A percentile compares a stretch with the other conserved stretches of the same genome.
Evolutionary conservation across 2,797 vertebrate genomes (phyloP).

Genomic region (Anisognathus igniventris): DNA sequence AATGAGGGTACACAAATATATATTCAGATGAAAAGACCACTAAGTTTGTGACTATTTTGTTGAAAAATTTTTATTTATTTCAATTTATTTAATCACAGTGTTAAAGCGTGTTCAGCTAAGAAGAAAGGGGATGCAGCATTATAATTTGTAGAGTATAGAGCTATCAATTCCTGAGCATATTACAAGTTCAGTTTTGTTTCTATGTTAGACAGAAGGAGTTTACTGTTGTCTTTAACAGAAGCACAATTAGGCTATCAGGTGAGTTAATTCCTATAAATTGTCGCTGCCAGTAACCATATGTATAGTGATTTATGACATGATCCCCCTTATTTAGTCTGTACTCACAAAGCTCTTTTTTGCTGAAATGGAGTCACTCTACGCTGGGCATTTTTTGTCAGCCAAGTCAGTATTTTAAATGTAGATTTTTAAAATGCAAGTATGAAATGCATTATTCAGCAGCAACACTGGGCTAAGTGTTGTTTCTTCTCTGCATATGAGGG

Average conservation of each 20-base stretch:
- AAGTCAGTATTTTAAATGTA: not conserved
- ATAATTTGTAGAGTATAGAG: not conserved
- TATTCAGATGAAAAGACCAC: not conserved
- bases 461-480: not conserved
- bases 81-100: slow-evolving; percentile 1
- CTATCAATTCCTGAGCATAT: not conserved
- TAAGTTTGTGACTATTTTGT: not conserved
- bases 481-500: not conserved
- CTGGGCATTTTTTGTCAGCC: not conserved
- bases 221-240: not conserved
- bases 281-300: not conserved
- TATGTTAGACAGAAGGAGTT: not conserved
- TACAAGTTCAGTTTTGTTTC: not conserved
- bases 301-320: not conserved
- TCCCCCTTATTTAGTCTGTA: not conserved
- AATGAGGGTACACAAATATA: not conserved
- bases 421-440: not conserved
- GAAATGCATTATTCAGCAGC: not conserved
- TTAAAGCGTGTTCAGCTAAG: not conserved
- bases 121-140: not conserved
- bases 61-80: slow-evolving; percentile 28
- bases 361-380: not conserved
- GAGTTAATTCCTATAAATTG: not conserved
- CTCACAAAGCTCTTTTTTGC: not conserved
- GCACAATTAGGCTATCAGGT: not conserved